Evolutionary conservation across 2,888 invertebrate species (phyloP), one percentile per base, ranked within the genome.

Genomic region (Asteroscopus sphinx): DNA sequence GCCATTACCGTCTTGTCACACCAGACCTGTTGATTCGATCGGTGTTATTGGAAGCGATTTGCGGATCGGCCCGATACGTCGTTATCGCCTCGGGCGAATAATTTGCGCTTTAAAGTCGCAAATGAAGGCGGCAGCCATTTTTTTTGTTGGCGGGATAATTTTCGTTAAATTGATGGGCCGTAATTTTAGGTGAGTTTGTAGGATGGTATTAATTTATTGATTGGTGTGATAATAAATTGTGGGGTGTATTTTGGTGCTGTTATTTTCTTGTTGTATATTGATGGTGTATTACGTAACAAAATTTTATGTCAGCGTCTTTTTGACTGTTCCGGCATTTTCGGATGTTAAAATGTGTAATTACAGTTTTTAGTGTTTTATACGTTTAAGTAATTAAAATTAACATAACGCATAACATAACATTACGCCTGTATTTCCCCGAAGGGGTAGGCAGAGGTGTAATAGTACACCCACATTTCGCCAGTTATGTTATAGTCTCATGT

Each of bases 41-140:
- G 73, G 39, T 58, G 51, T 82, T 80, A 83, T 81, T 80, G 80
- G 72, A 69, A 62, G 74, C 82, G 82, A 84, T 83, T 85, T 82
- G 77, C 77, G 77, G 81, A 87, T 86, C 80, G 76, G 68, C 65
- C 61, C 82, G 83, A 81, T 82, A 84, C 80, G 80, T 81, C 79
- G 85, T 86, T 87, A 87, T 82, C 85, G 83, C 84, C 79, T 54
- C 62, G 61, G 76, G 81, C 82, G 71, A 68, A 80, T 82, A 84
- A 88, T 88, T 87, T 85, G 80, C 77, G 78, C 73, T 76, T 77
- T 85, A 85, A 87, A 82, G 76, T 82, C 75, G 69, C 77, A 77
- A 84, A 83, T 82, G 80, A 81, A 77, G 68, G 58, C 65, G 55
- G 54, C 61, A 39, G 61, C 48, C 61, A 46, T 52, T 45, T 65